Percentiles rank a stretch among this genome's conserved stretches.
phyloP scores from a whole-genome alignment of 2,888 invertebrate genomes.

The Napeogenes inachia region DNA sequence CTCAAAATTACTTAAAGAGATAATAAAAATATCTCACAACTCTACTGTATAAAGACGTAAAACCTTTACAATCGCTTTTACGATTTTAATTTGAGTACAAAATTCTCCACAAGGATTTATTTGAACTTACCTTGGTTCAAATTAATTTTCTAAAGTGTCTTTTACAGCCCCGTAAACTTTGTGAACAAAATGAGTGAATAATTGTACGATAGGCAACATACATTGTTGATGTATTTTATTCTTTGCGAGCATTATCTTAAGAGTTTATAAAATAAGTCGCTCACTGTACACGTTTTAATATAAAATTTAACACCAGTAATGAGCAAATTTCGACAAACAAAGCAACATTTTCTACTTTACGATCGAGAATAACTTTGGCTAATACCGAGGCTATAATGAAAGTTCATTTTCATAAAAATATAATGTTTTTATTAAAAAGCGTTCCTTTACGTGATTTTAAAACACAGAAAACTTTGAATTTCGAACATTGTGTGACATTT shows the following conservation, averaged over 20 bases:
- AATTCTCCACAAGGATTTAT: slow-evolving; percentile 38
- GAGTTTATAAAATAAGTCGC: background rate
- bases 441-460: too few species aligned
- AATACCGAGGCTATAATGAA: background rate
- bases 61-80: slow-evolving; percentile 50
- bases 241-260: background rate
- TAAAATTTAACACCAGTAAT: slow-evolving; percentile 20
- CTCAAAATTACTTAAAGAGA: background rate
- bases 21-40: slow-evolving; percentile 9
- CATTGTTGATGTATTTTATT: slow-evolving; percentile 1
- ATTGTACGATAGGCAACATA: slow-evolving; percentile 23
- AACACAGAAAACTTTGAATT: too few species aligned
- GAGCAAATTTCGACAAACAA: slow-evolving; percentile 18
- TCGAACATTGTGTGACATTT: too few species aligned
- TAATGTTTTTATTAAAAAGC: background rate
- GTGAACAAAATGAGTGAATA: slow-evolving; percentile 31
- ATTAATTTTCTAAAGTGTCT: slow-evolving; percentile 60
- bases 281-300: slow-evolving; percentile 18
- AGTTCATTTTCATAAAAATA: background rate
- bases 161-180: slow-evolving; percentile 44
- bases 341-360: background rate
- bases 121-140: slow-evolving; percentile 35
- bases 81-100: slow-evolving; percentile 57
- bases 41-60: slow-evolving; percentile 39
- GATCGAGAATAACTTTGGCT: slow-evolving; percentile 1